phyloP scores from a whole-genome alignment of 2,113 vertebrate genomes.

The Notothenia rossii region DNA sequence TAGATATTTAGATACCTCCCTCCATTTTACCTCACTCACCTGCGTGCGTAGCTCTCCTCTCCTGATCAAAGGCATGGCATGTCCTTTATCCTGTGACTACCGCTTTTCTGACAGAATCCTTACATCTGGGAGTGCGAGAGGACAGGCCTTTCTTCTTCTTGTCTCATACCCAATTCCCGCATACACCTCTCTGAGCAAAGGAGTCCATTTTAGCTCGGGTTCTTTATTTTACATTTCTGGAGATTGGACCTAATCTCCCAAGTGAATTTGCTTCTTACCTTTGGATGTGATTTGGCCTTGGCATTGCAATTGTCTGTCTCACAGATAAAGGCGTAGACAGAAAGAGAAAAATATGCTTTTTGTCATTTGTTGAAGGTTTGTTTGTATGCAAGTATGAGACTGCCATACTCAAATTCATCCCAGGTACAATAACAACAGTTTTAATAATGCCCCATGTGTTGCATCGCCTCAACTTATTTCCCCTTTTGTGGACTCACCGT shows the following conservation, averaged over 20 bases:
- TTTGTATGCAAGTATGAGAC: constrained; percentile 33
- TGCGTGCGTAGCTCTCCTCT: constrained; percentile 64
- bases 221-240: constrained; percentile 29
- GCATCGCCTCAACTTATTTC: constrained; percentile 37
- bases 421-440: constrained; percentile 40
- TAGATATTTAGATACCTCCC: constrained; percentile 72
- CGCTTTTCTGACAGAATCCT: constrained; percentile 67
- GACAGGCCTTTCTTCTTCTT: constrained; percentile 65
- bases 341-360: constrained; percentile 12
- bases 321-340: constrained; percentile 2
- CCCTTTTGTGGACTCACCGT: constrained; percentile 23
- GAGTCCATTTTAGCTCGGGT: constrained; percentile 41
- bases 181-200: constrained; percentile 43
- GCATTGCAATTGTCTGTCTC: constrained; percentile 15
- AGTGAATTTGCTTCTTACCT: constrained; percentile 7
- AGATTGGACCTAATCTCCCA: constrained; percentile 53
- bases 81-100: constrained; percentile 71
- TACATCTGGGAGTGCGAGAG: constrained; percentile 47
- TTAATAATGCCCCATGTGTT: constrained; percentile 58
- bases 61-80: constrained; percentile 75
- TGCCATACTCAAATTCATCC: constrained; percentile 41
- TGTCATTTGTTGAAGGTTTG: constrained; percentile 21
- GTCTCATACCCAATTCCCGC: constrained; percentile 51
- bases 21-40: constrained; percentile 70
- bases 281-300: constrained; percentile 28